These are phyloP conservation scores for Neomorphus geoffroyi DNA, from an alignment of 2,797 vertebrate genomes.

Conservation along the genomic window DNA sequence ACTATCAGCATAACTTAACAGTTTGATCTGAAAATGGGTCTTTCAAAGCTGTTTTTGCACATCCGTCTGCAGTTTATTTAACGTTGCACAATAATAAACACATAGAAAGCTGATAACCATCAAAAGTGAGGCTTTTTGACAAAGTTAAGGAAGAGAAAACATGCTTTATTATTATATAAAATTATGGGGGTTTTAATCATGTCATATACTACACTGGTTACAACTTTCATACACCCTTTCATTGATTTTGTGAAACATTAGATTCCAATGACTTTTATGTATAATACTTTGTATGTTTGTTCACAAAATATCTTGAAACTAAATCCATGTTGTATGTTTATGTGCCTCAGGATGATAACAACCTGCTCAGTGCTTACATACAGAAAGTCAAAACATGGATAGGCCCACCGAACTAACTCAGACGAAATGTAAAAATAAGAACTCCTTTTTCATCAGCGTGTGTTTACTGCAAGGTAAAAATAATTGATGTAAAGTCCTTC, in stretches of 20 bases:
- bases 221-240: background rate
- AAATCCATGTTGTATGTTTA: constrained; percentile 58
- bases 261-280: constrained; percentile 43
- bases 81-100: background rate
- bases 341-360: constrained; percentile 46
- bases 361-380: constrained; percentile 1
- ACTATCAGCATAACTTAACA: background rate
- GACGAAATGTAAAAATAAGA: background rate
- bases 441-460: background rate
- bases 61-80: background rate
- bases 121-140: background rate
- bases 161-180: background rate
- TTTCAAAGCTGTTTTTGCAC: background rate
- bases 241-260: background rate
- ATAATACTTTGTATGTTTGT: constrained; percentile 35
- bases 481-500: background rate
- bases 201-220: background rate
- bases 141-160: background rate
- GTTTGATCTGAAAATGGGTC: background rate
- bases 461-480: background rate
- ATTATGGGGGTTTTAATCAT: background rate
- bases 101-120: background rate
- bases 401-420: background rate
- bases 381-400: background rate
- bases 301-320: constrained; percentile 70